Evolutionary conservation across 1,140 invertebrate species (phyloP).

Genomic region (Limonius californicus): DNA sequence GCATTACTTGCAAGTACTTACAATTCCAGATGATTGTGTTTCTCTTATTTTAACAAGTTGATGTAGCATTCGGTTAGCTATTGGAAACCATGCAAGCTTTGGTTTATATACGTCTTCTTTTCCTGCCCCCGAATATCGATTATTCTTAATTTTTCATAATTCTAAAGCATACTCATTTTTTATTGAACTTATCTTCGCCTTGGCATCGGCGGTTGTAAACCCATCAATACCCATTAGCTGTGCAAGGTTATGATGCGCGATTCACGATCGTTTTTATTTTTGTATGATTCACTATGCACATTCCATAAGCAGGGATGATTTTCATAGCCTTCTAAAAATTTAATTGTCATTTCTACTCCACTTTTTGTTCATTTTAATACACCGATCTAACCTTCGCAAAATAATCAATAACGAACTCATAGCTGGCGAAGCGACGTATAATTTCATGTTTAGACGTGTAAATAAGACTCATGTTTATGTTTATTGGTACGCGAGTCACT

Average conservation of each 20-base stretch:
- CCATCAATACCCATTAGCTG: background rate
- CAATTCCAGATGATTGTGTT: too few species aligned
- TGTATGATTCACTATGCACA: too few species aligned
- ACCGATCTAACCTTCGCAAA: too few species aligned
- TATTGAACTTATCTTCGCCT: conserved; percentile 10
- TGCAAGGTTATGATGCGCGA: too few species aligned
- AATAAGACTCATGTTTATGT: too few species aligned
- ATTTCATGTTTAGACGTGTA: too few species aligned
- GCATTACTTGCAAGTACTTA: background rate
- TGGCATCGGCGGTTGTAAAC: background rate
- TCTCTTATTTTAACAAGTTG: conserved; percentile 9
- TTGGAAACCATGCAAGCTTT: conserved; percentile 23
- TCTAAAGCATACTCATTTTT: conserved; percentile 9
- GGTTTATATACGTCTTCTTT: conserved; percentile 24
- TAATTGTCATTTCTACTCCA: background rate
- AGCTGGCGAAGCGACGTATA: background rate
- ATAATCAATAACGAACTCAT: background rate
- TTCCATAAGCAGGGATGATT: too few species aligned
- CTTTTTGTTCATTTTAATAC: too few species aligned
- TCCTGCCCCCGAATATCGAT: conserved; percentile 16
- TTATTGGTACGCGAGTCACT: too few species aligned
- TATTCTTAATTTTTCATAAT: conserved; percentile 17
- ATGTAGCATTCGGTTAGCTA: conserved; percentile 15
- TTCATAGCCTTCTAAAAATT: too few species aligned
- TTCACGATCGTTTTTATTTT: conserved; percentile 1